phyloP scores from a whole-genome alignment of 2,797 vertebrate genomes.

The Ambastaia sidthimunki region DNA sequence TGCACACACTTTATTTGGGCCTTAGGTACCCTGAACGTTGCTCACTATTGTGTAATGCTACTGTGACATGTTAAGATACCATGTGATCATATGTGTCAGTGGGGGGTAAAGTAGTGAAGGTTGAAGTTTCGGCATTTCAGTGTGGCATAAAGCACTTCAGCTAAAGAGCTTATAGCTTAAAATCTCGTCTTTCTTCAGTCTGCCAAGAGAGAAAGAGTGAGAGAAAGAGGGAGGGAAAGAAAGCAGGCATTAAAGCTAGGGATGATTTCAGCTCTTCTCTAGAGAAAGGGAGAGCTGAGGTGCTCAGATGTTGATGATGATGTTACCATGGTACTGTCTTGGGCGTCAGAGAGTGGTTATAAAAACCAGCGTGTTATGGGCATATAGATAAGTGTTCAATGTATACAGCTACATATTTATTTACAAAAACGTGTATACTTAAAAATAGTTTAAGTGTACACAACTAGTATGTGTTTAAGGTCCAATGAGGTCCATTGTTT shows the following conservation, averaged over 20 bases:
- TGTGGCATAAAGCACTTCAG: constrained; percentile 36
- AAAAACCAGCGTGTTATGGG: background rate
- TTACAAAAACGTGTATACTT: no score
- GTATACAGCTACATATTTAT: background rate
- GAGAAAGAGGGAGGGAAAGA: background rate
- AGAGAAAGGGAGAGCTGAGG: constrained; percentile 6
- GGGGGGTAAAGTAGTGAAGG: constrained; percentile 25
- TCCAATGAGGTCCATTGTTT: background rate
- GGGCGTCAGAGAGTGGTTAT: background rate
- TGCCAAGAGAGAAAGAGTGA: background rate
- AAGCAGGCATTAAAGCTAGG: background rate
- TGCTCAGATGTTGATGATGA: background rate
- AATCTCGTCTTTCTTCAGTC: constrained; percentile 30
- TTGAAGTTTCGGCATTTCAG: constrained; percentile 21
- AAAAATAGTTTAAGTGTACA: no score
- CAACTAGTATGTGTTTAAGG: background rate
- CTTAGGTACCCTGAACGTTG: background rate
- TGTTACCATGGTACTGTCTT: background rate
- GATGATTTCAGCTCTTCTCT: constrained; percentile 18
- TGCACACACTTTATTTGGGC: constrained; percentile 16
- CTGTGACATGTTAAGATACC: constrained; percentile 27
- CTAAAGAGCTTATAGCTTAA: constrained; percentile 45
- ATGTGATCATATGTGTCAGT: constrained; percentile 20
- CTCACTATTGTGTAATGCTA: background rate
- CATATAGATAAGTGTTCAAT: background rate